Base-by-base conservation (phyloP, 2,888 invertebrate genomes). In the Rhimphoctona megacephalus region DNA sequence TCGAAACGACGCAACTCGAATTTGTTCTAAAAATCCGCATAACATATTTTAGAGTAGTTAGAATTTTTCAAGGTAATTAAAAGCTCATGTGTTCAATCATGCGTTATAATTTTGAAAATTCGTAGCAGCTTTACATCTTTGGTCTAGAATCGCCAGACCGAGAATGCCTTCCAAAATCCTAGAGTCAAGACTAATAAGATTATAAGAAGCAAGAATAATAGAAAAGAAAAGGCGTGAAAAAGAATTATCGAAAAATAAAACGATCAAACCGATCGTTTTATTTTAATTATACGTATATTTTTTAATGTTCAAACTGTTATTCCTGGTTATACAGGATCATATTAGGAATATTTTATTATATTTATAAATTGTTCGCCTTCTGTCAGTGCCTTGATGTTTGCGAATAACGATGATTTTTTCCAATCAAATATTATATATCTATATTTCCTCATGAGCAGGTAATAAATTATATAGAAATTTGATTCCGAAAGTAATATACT, bases 321-420 rank as follows among this genome's bases (percentile, higher is more conserved):
- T 92, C 91, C 92, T 92, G 92, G 92, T 92, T 92, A 88, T 91
- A 92, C 91, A 92, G 92, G 92, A 91, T 78, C 69, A 81, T 86
- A 85, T 87, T 87, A 86, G 83, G 81, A 88, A 88, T 92, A 90
- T 92, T 91, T 91, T 91, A 91, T 92, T 90, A 76, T 92, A 92
- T 92, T 92, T 91, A 92, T 92, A 89, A 83, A 83, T 69, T 81
- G 67, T 83, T 85, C 66, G 67, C 14, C 33, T 33, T 49, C 25
- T 80, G 80, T 83, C 80, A 57, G 17, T 70, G 76, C 66, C 72
- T 73, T 67, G 69, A 83, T 61, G 86, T 76, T 83, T 77, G 70
- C 85, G 72, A 76, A 67, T 54, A 54, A 30, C 69, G 85, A 82
- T 43, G 61, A 77, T 79, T 80, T 67, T 66, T 74, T 33, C 61